Conservation (phyloP, 2,113 vertebrate species). For the Syngnathoides biaculeatus region DNA sequence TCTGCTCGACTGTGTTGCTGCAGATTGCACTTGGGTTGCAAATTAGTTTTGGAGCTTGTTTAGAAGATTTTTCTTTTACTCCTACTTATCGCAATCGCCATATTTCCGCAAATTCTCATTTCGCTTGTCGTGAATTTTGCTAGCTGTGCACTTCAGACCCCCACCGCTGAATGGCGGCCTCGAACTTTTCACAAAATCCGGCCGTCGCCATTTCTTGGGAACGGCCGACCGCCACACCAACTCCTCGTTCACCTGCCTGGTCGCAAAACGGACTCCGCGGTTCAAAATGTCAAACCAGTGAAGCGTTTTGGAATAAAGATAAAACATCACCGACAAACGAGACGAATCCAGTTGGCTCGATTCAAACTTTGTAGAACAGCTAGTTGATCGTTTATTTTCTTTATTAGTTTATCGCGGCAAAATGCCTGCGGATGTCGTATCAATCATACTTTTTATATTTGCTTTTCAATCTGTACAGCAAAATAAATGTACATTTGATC, state of each 20-base stretch:
- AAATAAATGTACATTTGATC: not conserved
- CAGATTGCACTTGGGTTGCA: conserved; percentile 3
- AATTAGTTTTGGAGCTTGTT: not conserved
- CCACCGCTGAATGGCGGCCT: too few species aligned
- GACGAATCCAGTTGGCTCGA: too few species aligned
- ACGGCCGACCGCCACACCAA: too few species aligned
- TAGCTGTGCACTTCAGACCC: not conserved
- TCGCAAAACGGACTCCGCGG: too few species aligned
- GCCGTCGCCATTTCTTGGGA: too few species aligned
- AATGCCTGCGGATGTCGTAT: too few species aligned
- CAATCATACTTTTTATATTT: not conserved
- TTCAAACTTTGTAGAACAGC: too few species aligned
- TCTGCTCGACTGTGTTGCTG: conserved; percentile 19
- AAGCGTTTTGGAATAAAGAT: not conserved
- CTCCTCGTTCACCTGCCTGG: too few species aligned
- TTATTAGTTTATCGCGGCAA: too few species aligned
- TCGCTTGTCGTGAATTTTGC: not conserved
- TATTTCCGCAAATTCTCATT: not conserved
- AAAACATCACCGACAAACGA: not conserved
- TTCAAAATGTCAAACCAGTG: too few species aligned
- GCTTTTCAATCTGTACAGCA: not conserved
- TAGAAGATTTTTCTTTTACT: not conserved
- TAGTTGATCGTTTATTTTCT: too few species aligned
- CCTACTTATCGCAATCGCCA: not conserved
- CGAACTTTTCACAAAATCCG: too few species aligned